These are phyloP conservation scores for Sclerurus mexicanus DNA, from an alignment of 2,113 vertebrate species.

Conservation along the genomic window DNA sequence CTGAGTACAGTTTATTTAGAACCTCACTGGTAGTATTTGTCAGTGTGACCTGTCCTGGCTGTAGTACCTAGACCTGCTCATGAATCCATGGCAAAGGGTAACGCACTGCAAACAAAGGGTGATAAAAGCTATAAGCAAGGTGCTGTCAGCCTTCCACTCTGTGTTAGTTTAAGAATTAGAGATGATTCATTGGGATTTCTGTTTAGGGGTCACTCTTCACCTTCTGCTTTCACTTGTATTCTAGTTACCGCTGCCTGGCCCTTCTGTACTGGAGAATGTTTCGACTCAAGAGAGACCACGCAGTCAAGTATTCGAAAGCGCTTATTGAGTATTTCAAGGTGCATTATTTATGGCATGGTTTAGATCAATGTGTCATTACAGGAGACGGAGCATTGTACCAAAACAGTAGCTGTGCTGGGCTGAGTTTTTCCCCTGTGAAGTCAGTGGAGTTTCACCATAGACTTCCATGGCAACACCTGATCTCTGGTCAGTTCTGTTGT, in stretches of 20 bases:
- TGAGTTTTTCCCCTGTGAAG: not conserved
- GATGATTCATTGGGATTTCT: not conserved
- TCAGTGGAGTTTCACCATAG: not conserved
- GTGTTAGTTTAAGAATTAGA: not conserved
- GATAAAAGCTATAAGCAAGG: not conserved
- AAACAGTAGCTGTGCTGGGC: not conserved
- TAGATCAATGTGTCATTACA: not conserved
- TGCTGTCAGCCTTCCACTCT: not conserved
- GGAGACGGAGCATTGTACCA: not conserved
- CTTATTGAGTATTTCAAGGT: conserved; percentile 98
- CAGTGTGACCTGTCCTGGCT: not conserved
- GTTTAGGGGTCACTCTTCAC: not conserved
- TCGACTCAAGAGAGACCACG: conserved; percentile 93
- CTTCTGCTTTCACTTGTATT: conserved; percentile 18
- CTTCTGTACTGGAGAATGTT: conserved; percentile 99
- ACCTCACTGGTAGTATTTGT: not conserved
- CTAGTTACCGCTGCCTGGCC: conserved; percentile 93
- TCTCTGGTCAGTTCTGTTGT: not conserved
- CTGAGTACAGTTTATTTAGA: not conserved
- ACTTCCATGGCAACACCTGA: not conserved
- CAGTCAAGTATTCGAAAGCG: conserved; percentile 95
- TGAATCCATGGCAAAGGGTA: not conserved
- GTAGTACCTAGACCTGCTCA: not conserved
- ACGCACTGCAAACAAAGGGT: not conserved
- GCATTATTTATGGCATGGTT: not conserved